A percentile compares a stretch with the other conserved stretches of the same genome.
These are phyloP conservation scores for Paraplagusia blochii DNA, from an alignment of 2,113 vertebrate species.

Conservation along the genomic window DNA sequence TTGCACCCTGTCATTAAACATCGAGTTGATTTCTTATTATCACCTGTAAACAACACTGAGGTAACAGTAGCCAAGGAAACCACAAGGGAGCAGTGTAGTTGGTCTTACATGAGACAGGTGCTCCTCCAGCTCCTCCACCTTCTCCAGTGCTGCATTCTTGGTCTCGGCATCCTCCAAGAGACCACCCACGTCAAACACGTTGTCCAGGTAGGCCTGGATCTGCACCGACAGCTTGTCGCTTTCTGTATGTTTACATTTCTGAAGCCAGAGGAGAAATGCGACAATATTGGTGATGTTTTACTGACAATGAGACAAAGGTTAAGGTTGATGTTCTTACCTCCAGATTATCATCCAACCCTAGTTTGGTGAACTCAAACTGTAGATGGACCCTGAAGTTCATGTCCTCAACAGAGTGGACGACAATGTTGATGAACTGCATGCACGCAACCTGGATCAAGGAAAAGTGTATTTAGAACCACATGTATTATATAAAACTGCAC, in stretches of 20 bases:
- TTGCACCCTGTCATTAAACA: slow-evolving; percentile 58
- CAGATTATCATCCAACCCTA: slow-evolving; percentile 92
- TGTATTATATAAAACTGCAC: not conserved
- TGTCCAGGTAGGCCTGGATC: slow-evolving; percentile 97
- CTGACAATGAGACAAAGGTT: too few species aligned
- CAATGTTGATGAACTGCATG: slow-evolving; percentile 99
- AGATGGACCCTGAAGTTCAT: slow-evolving; percentile 98
- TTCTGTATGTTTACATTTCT: slow-evolving; percentile 96
- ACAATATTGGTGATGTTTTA: not conserved
- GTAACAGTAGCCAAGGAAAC: slow-evolving; percentile 45
- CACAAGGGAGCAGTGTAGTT: slow-evolving; percentile 52
- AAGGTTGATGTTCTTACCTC: slow-evolving; percentile 74
- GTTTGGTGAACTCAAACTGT: slow-evolving; percentile 94
- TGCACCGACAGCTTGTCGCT: slow-evolving; percentile 97
- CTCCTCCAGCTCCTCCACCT: slow-evolving; percentile 96
- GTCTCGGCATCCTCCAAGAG: slow-evolving; percentile 95
- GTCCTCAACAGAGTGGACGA: slow-evolving; percentile 97
- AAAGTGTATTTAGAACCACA: not conserved
- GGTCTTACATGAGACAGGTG: slow-evolving; percentile 90
- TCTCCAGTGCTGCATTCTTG: slow-evolving; percentile 96
- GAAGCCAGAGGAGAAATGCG: slow-evolving; percentile 7
- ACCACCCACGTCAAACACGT: slow-evolving; percentile 96
- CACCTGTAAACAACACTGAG: slow-evolving; percentile 34
- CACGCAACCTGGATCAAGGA: slow-evolving; percentile 84
- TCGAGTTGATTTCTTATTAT: slow-evolving; percentile 44